These are phyloP conservation scores for Bellardia pandia DNA, from an alignment of 2,888 invertebrate species.

Conservation along the genomic window DNA sequence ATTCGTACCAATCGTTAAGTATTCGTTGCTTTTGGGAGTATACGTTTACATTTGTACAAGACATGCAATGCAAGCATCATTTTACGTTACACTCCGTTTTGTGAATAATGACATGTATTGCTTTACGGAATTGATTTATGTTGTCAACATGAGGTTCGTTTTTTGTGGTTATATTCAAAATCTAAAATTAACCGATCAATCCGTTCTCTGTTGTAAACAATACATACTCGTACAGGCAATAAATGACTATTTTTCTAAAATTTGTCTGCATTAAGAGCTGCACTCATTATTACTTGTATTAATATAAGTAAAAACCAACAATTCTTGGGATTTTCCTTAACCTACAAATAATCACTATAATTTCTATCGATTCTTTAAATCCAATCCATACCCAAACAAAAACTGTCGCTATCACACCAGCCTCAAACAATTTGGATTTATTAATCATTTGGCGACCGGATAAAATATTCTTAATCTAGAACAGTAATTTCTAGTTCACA, in stretches of 20 bases:
- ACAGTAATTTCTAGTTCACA: slow-evolving; percentile 27
- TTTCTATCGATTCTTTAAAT: slow-evolving; percentile 38
- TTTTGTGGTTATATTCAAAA: no score
- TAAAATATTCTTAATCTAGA: slow-evolving; percentile 52
- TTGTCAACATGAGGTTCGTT: no score
- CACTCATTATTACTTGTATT: slow-evolving; percentile 2
- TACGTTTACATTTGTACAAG: no score
- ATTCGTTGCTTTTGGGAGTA: no score
- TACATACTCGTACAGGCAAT: slow-evolving; percentile 27
- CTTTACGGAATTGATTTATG: no score
- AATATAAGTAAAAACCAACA: not conserved
- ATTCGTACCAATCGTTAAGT: no score
- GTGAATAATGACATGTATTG: no score
- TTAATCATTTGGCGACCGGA: slow-evolving; percentile 28
- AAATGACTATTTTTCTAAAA: not conserved
- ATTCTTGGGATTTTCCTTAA: slow-evolving; percentile 37
- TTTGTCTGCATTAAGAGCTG: not conserved
- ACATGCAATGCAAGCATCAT: no score
- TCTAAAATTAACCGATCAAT: no score
- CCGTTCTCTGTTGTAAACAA: no score
- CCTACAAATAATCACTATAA: slow-evolving; percentile 29
- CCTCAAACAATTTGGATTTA: slow-evolving; percentile 38
- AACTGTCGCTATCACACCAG: not conserved
- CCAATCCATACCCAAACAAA: not conserved
- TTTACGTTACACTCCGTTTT: no score